phyloP scores from a whole-genome alignment of 53 echinoderm and acorn worm species.

The Temnopleurus reevesii region DNA sequence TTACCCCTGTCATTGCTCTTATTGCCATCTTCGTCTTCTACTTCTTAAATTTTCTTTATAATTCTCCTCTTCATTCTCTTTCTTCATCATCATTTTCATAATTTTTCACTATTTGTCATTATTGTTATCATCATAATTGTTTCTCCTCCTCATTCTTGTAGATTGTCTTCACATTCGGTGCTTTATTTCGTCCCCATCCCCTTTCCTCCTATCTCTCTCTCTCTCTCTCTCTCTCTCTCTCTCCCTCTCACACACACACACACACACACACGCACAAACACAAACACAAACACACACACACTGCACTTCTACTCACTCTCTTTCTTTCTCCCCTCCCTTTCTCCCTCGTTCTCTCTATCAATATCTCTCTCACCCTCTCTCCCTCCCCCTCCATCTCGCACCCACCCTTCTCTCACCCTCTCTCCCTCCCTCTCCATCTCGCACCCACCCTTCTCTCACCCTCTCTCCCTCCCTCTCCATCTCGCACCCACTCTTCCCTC shows the following conservation, averaged over 20 bases:
- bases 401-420: background rate
- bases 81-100: background rate
- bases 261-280: too few relatives aligned
- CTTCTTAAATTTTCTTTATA: too few relatives aligned
- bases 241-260: background rate
- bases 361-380: background rate
- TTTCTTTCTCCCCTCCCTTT: background rate
- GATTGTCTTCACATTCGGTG: background rate
- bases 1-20: background rate
- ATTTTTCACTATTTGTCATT: background rate
- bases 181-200: background rate
- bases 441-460: background rate
- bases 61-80: background rate
- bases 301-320: background rate
- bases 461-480: background rate
- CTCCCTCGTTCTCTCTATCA: background rate
- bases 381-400: background rate
- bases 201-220: background rate
- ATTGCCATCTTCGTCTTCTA: background rate
- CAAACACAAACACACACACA: too few relatives aligned
- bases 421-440: background rate
- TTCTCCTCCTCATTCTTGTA: background rate
- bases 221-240: background rate
- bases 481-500: background rate
- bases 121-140: background rate